Percentiles rank a stretch among this genome's conserved stretches.
phyloP scores from a whole-genome alignment of 2,888 invertebrate genomes.

The Plagodis dolabraria region DNA sequence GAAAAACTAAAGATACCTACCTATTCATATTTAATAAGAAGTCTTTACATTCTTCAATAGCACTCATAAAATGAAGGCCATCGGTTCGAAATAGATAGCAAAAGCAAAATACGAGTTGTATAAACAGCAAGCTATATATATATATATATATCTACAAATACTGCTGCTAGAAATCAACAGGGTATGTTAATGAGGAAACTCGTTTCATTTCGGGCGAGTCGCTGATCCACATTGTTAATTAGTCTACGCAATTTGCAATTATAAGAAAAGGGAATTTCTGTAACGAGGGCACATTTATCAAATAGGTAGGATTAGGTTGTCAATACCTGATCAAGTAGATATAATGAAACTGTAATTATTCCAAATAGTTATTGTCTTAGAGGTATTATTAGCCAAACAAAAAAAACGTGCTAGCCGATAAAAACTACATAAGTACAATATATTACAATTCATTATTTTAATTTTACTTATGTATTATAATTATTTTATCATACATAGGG shows the following conservation, averaged over 20 bases:
- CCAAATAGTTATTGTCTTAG: neutral
- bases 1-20: neutral
- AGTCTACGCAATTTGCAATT: slow-evolving; percentile 32
- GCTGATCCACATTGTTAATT: slow-evolving; percentile 29
- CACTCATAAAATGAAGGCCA: slow-evolving; percentile 10
- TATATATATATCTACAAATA: slow-evolving; percentile 8
- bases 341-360: neutral
- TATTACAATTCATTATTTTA: too few relatives aligned
- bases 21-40: neutral
- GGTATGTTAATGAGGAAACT: slow-evolving; percentile 34
- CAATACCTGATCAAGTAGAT: slow-evolving; percentile 16
- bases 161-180: slow-evolving; percentile 25
- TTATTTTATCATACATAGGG: too few relatives aligned
- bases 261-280: slow-evolving; percentile 28
- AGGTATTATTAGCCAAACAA: too few relatives aligned
- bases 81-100: slow-evolving; percentile 20
- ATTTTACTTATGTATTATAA: too few relatives aligned
- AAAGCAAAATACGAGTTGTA: slow-evolving; percentile 15
- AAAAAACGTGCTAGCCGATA: too few relatives aligned
- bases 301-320: slow-evolving; percentile 14
- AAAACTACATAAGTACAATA: too few relatives aligned
- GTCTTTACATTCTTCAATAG: slow-evolving; percentile 11
- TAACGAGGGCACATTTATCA: slow-evolving; percentile 24
- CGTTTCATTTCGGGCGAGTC: slow-evolving; percentile 31
- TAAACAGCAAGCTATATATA: slow-evolving; percentile 11